Evolutionary conservation across 2,797 vertebrate genomes (phyloP).

Genomic region (Rhadinocentrus ornatus): DNA sequence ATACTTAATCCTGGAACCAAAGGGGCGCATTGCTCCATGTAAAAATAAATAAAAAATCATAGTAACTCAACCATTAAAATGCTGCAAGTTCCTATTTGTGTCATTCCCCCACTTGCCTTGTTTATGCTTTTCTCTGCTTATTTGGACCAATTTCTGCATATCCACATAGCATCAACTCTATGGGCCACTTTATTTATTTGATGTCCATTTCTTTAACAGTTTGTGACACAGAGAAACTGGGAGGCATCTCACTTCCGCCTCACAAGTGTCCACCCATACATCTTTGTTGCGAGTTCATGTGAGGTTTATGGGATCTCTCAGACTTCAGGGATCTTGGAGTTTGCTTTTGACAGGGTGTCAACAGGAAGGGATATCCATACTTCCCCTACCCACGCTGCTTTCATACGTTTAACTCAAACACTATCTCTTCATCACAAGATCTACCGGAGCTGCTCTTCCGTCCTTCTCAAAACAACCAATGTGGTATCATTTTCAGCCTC

Average conservation of each 20-base stretch:
- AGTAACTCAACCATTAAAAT: constrained; percentile 75
- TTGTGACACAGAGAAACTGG: constrained; percentile 36
- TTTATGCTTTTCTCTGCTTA: constrained; percentile 68
- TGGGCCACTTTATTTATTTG: constrained; percentile 56
- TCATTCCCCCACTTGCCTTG: constrained; percentile 44
- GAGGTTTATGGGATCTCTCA: constrained; percentile 55
- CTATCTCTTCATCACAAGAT: constrained; percentile 67
- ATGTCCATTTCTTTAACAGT: constrained; percentile 44
- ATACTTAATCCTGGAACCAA: constrained; percentile 74
- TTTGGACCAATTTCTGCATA: constrained; percentile 60
- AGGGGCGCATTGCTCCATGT: constrained; percentile 64
- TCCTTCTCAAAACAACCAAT: constrained; percentile 38
- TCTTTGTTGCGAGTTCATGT: constrained; percentile 40
- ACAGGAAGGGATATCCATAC: constrained; percentile 59
- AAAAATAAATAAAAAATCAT: constrained; percentile 58
- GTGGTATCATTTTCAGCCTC: constrained; percentile 62
- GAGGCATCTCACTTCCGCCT: constrained; percentile 42
- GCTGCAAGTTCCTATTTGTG: constrained; percentile 59
- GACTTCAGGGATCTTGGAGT: constrained; percentile 59
- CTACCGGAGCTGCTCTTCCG: constrained; percentile 55
- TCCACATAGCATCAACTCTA: constrained; percentile 56
- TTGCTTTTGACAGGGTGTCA: constrained; percentile 64
- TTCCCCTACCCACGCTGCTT: constrained; percentile 47
- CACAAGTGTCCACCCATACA: constrained; percentile 35
- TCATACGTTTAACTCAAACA: constrained; percentile 46